Evolutionary conservation across 1,140 invertebrate genomes (phyloP).

Genomic region (Papilio polyxenes): DNA sequence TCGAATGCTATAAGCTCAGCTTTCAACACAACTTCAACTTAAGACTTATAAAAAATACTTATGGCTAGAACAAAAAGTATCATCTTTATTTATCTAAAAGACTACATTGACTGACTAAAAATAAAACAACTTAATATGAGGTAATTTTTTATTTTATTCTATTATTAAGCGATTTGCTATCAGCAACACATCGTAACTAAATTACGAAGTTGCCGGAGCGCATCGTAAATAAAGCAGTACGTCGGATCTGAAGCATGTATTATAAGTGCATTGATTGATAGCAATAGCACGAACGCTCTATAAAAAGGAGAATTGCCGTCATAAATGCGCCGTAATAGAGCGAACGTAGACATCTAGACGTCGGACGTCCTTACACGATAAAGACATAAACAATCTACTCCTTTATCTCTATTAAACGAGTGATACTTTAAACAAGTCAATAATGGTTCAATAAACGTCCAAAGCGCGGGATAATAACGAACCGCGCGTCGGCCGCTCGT

Average conservation of each 20-base stretch:
- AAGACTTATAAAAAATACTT: too few relatives aligned
- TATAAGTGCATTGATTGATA: conserved; percentile 61
- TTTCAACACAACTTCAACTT: too few relatives aligned
- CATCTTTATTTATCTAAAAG: neutral
- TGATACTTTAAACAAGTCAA: conserved; percentile 79
- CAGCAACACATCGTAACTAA: neutral
- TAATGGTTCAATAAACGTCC: conserved; percentile 79
- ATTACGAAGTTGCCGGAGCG: conserved; percentile 11
- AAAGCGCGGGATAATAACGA: conserved; percentile 78
- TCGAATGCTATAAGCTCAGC: too few relatives aligned
- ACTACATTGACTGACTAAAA: neutral
- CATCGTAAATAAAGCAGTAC: conserved; percentile 47
- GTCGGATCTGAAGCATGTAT: conserved; percentile 52
- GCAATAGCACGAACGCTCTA: conserved; percentile 63
- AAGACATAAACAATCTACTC: conserved; percentile 76
- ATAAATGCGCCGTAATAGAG: conserved; percentile 63
- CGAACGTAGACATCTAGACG: conserved; percentile 63
- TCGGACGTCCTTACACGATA: conserved; percentile 62
- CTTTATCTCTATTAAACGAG: conserved; percentile 78
- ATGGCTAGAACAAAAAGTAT: neutral
- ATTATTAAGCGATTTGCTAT: conserved; percentile 3
- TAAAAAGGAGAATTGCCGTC: conserved; percentile 75
- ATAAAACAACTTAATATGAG: neutral
- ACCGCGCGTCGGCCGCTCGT: conserved; percentile 69
- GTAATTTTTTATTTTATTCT: neutral